Conservation (phyloP, 2,113 vertebrate species). For the Pseudopipra pipra region DNA sequence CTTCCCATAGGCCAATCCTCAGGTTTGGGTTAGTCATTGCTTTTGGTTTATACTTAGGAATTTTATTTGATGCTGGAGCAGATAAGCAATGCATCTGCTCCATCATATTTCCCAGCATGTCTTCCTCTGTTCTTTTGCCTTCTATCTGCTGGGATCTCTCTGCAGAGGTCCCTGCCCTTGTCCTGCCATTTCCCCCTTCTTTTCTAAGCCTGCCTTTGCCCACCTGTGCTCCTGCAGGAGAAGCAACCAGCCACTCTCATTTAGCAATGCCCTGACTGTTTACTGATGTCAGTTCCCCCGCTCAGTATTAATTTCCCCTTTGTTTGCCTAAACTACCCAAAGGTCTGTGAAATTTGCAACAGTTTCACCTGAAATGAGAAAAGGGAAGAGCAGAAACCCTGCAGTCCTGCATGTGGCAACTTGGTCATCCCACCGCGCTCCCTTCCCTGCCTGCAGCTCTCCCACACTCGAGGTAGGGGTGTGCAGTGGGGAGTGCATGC, state of each 20-base stretch:
- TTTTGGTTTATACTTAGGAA: conserved; percentile 22
- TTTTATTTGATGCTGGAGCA: not conserved
- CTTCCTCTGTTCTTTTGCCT: conserved; percentile 44
- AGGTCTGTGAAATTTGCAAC: not conserved
- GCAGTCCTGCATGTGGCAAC: not conserved
- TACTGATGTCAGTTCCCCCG: not conserved
- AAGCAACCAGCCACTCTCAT: not conserved
- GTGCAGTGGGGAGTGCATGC: not conserved
- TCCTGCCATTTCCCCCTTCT: rapidly evolving
- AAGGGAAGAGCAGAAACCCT: not conserved
- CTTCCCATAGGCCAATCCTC: not conserved
- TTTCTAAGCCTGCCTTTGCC: not conserved
- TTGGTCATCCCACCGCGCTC: not conserved
- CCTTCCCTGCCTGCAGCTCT: not conserved
- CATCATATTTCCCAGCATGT: not conserved
- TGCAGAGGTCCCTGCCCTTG: not conserved
- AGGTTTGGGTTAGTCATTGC: conserved; percentile 14
- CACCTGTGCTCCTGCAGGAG: not conserved
- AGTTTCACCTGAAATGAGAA: not conserved
- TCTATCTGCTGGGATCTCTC: not conserved
- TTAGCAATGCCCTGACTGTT: not conserved
- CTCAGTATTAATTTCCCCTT: not conserved
- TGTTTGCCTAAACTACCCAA: not conserved
- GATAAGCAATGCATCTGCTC: conserved; percentile 28
- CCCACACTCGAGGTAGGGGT: not conserved